Evolutionary conservation across 2,888 invertebrate genomes (phyloP).

Genomic region (Megaustenia siamemsis): DNA sequence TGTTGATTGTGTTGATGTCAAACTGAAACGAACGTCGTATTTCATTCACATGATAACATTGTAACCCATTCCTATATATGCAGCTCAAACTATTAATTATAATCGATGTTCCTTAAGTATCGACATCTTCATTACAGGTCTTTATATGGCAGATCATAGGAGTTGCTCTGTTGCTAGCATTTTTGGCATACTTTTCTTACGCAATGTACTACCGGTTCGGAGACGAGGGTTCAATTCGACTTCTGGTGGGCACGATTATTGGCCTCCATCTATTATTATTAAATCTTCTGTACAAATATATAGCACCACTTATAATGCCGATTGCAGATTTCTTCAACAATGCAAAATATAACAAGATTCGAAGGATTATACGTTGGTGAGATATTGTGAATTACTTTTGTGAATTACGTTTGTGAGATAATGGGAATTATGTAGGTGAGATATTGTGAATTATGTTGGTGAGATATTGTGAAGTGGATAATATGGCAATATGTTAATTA

Average conservation of each 20-base stretch:
- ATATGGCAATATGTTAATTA: too few relatives aligned
- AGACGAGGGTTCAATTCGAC: constrained; percentile 70
- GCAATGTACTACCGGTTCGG: constrained; percentile 69
- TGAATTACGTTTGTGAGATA: too few relatives aligned
- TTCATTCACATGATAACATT: too few relatives aligned
- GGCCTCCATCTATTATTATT: constrained; percentile 53
- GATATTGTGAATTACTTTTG: background rate
- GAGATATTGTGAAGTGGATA: too few relatives aligned
- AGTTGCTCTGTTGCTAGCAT: constrained; percentile 56
- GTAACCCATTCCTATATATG: too few relatives aligned
- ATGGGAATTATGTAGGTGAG: too few relatives aligned
- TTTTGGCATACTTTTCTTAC: constrained; percentile 72
- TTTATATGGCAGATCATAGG: constrained; percentile 50
- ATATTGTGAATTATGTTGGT: too few relatives aligned
- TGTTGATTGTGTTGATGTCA: too few relatives aligned
- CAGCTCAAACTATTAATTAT: too few relatives aligned
- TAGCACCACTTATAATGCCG: background rate
- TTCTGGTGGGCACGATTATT: constrained; percentile 69
- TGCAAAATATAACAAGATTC: constrained; percentile 7
- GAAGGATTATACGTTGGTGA: constrained; percentile 46
- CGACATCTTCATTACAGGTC: background rate
- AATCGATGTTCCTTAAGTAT: too few relatives aligned
- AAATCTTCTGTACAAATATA: background rate
- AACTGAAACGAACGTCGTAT: too few relatives aligned
- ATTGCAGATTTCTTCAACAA: constrained; percentile 14